phyloP scores from a whole-genome alignment of 2,113 vertebrate genomes.

The Garra rufa region DNA sequence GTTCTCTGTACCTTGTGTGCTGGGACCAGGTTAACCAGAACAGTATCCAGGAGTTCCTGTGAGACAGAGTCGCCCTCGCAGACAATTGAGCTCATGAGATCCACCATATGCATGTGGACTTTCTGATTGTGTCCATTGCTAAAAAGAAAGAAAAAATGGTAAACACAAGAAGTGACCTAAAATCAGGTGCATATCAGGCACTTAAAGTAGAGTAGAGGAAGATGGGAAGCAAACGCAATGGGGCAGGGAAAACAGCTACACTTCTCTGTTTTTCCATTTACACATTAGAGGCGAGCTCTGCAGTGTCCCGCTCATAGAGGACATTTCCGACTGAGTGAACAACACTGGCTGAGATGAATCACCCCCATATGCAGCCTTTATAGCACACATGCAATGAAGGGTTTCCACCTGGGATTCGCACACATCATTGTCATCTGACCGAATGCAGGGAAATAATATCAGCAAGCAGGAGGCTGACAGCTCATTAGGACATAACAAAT shows the following conservation, averaged over 20 bases:
- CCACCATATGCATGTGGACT: constrained; percentile 99
- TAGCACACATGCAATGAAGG: constrained; percentile 23
- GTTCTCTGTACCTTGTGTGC: constrained; percentile 89
- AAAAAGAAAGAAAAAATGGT: constrained; percentile 63
- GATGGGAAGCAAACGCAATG: neutral
- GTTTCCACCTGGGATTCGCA: constrained; percentile 38
- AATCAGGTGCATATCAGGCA: neutral
- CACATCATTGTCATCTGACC: constrained; percentile 34
- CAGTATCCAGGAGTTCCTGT: constrained; percentile 96
- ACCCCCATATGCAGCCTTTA: constrained; percentile 29
- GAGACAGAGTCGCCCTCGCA: constrained; percentile 98
- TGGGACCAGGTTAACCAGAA: constrained; percentile 95
- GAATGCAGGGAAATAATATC: constrained; percentile 25
- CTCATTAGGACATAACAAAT: constrained; percentile 50
- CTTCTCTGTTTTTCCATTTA: constrained; percentile 35
- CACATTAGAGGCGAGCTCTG: constrained; percentile 16
- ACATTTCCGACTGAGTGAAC: constrained; percentile 28
- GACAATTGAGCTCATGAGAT: constrained; percentile 99
- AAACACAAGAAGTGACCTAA: constrained; percentile 1
- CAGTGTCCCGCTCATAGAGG: constrained; percentile 2
- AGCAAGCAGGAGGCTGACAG: constrained; percentile 32
- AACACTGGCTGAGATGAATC: constrained; percentile 28
- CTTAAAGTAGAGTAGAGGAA: neutral
- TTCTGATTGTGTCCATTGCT: constrained; percentile 99
- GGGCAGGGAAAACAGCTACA: neutral